Percentiles rank a stretch among this genome's conserved stretches.
These are phyloP conservation scores for Spodoptera picta DNA, from an alignment of 2,888 invertebrate genomes.

Conservation along the genomic window DNA sequence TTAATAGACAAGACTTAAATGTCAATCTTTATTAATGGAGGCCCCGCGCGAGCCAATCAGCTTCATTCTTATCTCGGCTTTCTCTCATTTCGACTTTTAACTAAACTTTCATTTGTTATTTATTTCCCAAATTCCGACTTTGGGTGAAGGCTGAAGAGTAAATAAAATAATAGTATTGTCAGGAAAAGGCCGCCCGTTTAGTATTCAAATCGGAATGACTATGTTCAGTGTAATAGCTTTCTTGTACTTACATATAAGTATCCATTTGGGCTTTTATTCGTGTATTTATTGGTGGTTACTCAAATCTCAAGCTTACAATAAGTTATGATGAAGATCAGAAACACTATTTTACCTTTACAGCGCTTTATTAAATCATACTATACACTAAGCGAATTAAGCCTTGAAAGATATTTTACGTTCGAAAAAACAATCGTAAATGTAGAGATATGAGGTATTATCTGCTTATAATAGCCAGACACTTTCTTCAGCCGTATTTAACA, in stretches of 20 bases:
- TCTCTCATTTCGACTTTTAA: conserved; percentile 34
- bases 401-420: no score
- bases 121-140: conserved; percentile 33
- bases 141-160: conserved; percentile 18
- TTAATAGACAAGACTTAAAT: conserved; percentile 32
- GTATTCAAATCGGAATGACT: conserved; percentile 55
- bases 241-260: conserved; percentile 46
- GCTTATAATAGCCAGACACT: no score
- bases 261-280: conserved; percentile 30
- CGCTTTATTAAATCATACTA: no score
- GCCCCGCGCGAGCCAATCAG: conserved; percentile 15
- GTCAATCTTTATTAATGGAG: conserved; percentile 37
- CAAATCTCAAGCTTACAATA: no score
- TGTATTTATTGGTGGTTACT: neutral
- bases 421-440: no score
- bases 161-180: conserved; percentile 49
- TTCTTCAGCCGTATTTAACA: no score
- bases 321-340: no score
- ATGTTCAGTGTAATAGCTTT: conserved; percentile 50
- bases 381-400: no score
- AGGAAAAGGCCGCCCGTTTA: conserved; percentile 45
- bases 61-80: conserved; percentile 32
- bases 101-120: conserved; percentile 43
- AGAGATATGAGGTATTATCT: no score
- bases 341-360: no score